Evolutionary conservation across 2,888 invertebrate genomes (phyloP).

Genomic region (Carpatolechia fugitivella): DNA sequence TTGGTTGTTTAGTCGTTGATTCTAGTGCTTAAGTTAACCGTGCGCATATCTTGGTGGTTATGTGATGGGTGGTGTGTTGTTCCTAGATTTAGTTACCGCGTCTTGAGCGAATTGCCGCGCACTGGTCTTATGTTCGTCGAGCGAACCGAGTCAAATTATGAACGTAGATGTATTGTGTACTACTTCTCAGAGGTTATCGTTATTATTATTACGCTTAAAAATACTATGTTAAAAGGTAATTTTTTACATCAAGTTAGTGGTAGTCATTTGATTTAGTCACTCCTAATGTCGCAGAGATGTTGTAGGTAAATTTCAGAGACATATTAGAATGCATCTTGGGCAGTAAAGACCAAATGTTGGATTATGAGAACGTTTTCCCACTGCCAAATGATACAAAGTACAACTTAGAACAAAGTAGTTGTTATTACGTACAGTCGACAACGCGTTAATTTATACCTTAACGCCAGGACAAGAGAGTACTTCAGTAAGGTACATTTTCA

Average conservation of each 20-base stretch:
- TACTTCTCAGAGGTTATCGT: slow-evolving; percentile 49
- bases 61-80: slow-evolving; percentile 56
- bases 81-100: slow-evolving; percentile 61
- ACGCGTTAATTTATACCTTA: too few relatives aligned
- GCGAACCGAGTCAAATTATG: slow-evolving; percentile 52
- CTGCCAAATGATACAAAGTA: slow-evolving; percentile 70
- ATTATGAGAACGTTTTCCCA: slow-evolving; percentile 44
- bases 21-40: slow-evolving; percentile 65
- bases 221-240: slow-evolving; percentile 38
- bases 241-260: slow-evolving; percentile 46
- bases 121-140: slow-evolving; percentile 62
- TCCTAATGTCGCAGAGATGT: slow-evolving; percentile 35
- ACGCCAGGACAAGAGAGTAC: too few relatives aligned
- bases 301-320: slow-evolving; percentile 43
- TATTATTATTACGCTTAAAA: slow-evolving; percentile 60
- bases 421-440: not conserved
- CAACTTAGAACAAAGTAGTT: slow-evolving; percentile 50
- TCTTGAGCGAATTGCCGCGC: slow-evolving; percentile 40
- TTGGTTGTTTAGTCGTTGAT: slow-evolving; percentile 46
- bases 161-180: slow-evolving; percentile 40
- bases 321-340: slow-evolving; percentile 40
- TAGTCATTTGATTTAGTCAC: slow-evolving; percentile 34
- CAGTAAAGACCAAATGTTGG: slow-evolving; percentile 37
- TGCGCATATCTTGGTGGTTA: slow-evolving; percentile 72
- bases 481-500: too few relatives aligned